These are phyloP conservation scores for Lates japonicus DNA, from an alignment of 2,797 vertebrate genomes.

Conservation along the genomic window DNA sequence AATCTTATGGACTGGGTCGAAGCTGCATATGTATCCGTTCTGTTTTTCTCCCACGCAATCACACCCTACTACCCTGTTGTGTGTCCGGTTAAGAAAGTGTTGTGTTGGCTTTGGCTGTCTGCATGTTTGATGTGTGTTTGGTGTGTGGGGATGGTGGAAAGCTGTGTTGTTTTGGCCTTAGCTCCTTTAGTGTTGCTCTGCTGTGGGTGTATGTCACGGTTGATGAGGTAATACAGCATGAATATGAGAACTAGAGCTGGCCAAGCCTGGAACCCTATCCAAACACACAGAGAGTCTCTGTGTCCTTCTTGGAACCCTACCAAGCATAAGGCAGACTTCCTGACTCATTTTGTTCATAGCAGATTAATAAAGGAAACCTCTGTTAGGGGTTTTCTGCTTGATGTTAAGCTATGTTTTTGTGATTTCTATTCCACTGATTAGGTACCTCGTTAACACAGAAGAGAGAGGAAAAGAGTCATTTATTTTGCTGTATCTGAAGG, in stretches of 20 bases:
- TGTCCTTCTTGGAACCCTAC: conserved; percentile 41
- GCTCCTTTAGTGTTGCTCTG: conserved; percentile 29
- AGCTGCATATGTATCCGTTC: not conserved
- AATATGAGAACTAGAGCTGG: conserved; percentile 50
- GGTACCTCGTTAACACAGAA: too few relatives aligned
- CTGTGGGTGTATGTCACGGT: conserved; percentile 50
- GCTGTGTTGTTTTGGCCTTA: conserved; percentile 35
- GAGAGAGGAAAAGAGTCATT: too few relatives aligned
- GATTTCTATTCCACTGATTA: not conserved
- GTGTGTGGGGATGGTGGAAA: conserved; percentile 24
- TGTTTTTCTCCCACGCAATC: too few relatives aligned
- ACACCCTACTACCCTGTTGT: too few relatives aligned
- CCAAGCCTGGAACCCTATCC: conserved; percentile 54
- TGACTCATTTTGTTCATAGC: conserved; percentile 35
- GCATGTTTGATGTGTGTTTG: conserved; percentile 26
- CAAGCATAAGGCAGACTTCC: conserved; percentile 31
- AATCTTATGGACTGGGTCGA: not conserved
- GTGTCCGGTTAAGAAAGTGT: conserved; percentile 25
- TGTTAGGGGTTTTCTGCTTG: not conserved
- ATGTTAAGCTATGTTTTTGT: not conserved
- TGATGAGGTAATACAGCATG: conserved; percentile 51
- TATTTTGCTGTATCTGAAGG: too few relatives aligned
- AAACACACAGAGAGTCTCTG: conserved; percentile 6
- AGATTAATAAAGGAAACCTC: conserved; percentile 18
- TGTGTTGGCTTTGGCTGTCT: not conserved